Evolutionary conservation across 2,113 vertebrate species (phyloP).

Genomic region (Ameiurus melas): DNA sequence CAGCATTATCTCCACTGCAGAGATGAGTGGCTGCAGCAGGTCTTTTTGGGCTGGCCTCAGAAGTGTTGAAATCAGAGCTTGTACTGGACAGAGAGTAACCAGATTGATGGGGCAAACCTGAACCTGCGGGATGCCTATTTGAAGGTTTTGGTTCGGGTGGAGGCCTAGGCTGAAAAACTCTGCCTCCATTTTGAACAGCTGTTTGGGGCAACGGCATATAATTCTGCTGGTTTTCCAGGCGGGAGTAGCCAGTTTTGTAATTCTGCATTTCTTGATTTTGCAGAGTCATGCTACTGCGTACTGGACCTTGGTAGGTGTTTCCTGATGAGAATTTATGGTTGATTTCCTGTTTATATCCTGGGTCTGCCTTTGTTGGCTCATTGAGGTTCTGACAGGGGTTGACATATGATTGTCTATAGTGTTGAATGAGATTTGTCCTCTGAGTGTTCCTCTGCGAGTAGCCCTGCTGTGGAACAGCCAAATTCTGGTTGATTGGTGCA

Average conservation of each 20-base stretch:
- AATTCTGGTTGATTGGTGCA: conserved; percentile 73
- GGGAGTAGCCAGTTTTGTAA: conserved; percentile 73
- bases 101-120: conserved; percentile 72
- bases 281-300: conserved; percentile 65
- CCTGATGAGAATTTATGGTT: conserved; percentile 66
- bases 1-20: conserved; percentile 62
- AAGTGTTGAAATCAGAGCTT: conserved; percentile 66
- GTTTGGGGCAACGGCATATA: conserved; percentile 70
- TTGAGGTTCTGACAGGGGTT: conserved; percentile 64
- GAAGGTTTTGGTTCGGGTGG: conserved; percentile 77
- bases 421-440: conserved; percentile 74
- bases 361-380: conserved; percentile 69
- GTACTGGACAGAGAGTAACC: conserved; percentile 72
- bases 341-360: conserved; percentile 75
- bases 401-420: conserved; percentile 71
- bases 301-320: conserved; percentile 70
- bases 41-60: conserved; percentile 80
- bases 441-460: conserved; percentile 67
- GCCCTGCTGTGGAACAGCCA: conserved; percentile 72
- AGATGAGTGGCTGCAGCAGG: conserved; percentile 59
- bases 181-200: conserved; percentile 59
- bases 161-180: conserved; percentile 83
- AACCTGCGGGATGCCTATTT: conserved; percentile 68
- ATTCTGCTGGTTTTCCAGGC: conserved; percentile 70
- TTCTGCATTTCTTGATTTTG: conserved; percentile 72